phyloP scores from a whole-genome alignment of 2,797 vertebrate genomes.

The Tangara arthus region DNA sequence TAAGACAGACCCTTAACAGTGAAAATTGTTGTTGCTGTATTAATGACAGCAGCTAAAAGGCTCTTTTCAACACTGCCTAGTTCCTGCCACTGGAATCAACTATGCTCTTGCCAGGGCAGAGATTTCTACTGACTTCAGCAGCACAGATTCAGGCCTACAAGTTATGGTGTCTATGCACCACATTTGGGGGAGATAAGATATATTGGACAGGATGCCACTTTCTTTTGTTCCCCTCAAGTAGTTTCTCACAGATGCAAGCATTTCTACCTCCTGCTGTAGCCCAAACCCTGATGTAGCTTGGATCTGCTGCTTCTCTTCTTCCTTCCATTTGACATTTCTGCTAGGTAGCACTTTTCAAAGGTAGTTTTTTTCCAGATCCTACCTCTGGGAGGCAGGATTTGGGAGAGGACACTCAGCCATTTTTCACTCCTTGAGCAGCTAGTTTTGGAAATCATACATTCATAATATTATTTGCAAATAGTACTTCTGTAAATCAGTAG shows the following conservation, averaged over 20 bases:
- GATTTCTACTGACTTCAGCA: neutral
- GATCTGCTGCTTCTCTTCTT: neutral
- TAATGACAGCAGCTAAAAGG: neutral
- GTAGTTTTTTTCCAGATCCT: neutral
- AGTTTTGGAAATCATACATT: neutral
- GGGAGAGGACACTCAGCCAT: neutral
- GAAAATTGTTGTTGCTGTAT: neutral
- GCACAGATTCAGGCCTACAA: neutral
- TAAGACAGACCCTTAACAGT: neutral
- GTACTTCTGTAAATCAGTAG: neutral
- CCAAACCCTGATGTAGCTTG: neutral
- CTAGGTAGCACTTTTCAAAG: neutral
- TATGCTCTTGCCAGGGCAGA: neutral
- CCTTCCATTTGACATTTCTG: neutral
- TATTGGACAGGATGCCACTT: neutral
- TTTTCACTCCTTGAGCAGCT: neutral
- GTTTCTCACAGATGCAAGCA: neutral
- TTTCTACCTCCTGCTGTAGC: neutral
- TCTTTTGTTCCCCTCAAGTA: neutral
- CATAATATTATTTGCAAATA: neutral
- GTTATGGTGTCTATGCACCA: neutral
- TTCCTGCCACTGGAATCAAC: neutral
- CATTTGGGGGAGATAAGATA: neutral
- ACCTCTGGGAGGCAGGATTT: neutral
- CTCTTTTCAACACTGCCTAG: neutral